Base-by-base conservation (phyloP, 2,888 invertebrate species). In the Hoplodrina ambigua region DNA sequence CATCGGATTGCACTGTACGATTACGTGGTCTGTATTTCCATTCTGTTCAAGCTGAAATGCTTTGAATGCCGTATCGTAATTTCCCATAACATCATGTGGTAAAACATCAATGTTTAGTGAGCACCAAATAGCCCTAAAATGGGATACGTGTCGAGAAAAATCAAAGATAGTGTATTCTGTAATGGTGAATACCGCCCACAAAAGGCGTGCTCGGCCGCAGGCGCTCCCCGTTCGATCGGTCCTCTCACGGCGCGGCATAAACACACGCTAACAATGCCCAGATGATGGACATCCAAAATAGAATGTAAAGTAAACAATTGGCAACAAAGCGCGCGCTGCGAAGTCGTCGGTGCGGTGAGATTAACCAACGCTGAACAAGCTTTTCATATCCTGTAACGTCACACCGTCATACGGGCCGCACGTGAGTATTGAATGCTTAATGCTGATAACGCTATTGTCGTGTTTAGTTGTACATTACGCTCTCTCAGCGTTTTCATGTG, bases 231-330 rank as follows among this genome's bases (percentile, higher is more conserved):
- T 81, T 80, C 85, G 85, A 86, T 87, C 90, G 84, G 88, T 87
- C 87, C 89, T 87, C 87, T 83, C 86, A 88, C 86, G 85, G 85
- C 83, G 80, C 85, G 83, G 85, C 80, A 90, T 93, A 93, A 94
- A 93, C 94, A 94, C 85, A 46, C 78, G 91, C 89, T 94, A 95
- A 96, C 95, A 96, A 96, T 95, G 95, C 87, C 94, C 94, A 95
- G 94, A 95, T 94, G 95, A 95, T 93, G 94, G 93, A 94, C 94
- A 92, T 90, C 94, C 90, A 94, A 96, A 96, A 96, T 96, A 96
- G 95, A 94, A 90, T 92, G 87, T 91, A 94, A 92, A 86, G 91
- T 96, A 95, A 95, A 96, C 95, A 94, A 83, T 88, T 83, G 88
- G 93, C 94, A 93, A 94, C 94, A 94, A 94, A 94, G 92, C 94